Evolutionary conservation across 2,888 invertebrate genomes (phyloP).

Genomic region (Choristoneura rosaceana): DNA sequence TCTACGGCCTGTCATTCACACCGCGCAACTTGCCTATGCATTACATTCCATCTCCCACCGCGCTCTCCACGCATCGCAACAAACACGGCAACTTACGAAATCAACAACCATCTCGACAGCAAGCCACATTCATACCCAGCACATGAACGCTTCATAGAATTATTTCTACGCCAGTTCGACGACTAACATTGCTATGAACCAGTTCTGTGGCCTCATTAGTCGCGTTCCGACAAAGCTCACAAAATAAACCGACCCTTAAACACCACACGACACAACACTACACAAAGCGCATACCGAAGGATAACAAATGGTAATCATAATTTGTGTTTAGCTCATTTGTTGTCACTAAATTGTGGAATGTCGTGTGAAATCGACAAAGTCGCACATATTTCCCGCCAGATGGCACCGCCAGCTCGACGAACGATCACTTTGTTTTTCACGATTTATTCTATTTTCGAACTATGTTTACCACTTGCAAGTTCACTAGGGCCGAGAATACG

Average conservation of each 20-base stretch:
- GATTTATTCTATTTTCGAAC: conserved; percentile 76
- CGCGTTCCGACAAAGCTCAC: conserved; percentile 64
- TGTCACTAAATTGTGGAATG: conserved; percentile 86
- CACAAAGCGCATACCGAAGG: conserved; percentile 74
- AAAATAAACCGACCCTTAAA: conserved; percentile 61
- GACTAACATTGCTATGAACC: conserved; percentile 76
- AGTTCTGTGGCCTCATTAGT: conserved; percentile 78
- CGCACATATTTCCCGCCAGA: conserved; percentile 86
- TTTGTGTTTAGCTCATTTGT: conserved; percentile 85
- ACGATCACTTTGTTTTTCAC: conserved; percentile 81
- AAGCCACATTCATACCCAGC: conserved; percentile 67
- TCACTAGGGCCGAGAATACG: conserved; percentile 54
- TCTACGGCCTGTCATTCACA: conserved; percentile 86
- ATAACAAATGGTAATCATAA: conserved; percentile 84
- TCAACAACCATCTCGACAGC: conserved; percentile 65
- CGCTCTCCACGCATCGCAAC: conserved; percentile 71
- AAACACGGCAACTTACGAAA: conserved; percentile 73
- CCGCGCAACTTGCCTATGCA: conserved; percentile 85
- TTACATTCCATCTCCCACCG: conserved; percentile 83
- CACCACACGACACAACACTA: conserved; percentile 60
- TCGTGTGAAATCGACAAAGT: conserved; percentile 85
- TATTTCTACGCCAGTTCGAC: conserved; percentile 76
- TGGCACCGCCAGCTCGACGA: conserved; percentile 84
- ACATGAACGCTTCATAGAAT: conserved; percentile 75
- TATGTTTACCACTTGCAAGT: conserved; percentile 69